Evolutionary conservation across 2,113 vertebrate species (phyloP).

Genomic region (Beaufortia kweichowensis): DNA sequence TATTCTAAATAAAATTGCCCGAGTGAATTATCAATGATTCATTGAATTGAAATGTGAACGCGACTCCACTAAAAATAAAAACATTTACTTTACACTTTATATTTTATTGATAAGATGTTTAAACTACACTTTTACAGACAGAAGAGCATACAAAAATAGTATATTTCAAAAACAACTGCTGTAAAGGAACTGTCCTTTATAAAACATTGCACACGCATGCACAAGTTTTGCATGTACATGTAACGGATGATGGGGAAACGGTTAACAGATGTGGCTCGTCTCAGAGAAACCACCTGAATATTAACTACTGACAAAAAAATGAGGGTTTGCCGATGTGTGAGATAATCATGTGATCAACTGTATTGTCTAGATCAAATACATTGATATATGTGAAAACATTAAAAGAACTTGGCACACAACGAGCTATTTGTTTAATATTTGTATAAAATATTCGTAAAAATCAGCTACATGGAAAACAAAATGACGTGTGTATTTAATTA

Average conservation of each 20-base stretch:
- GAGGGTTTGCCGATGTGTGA: not conserved
- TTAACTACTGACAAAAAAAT: not conserved
- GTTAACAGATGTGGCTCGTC: not conserved
- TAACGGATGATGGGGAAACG: not conserved
- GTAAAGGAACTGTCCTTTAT: not conserved
- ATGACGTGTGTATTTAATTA: slow-evolving; percentile 48
- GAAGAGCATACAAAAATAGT: slow-evolving; percentile 13
- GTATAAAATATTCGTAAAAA: slow-evolving; percentile 49
- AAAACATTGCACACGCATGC: slow-evolving; percentile 29
- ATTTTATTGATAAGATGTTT: slow-evolving; percentile 38
- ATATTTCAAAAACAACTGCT: slow-evolving; percentile 25
- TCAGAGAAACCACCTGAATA: not conserved
- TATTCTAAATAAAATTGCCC: slow-evolving; percentile 34
- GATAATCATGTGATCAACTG: too few relatives aligned
- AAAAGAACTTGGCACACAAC: slow-evolving; percentile 41
- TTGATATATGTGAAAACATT: not conserved
- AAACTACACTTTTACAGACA: slow-evolving; percentile 59
- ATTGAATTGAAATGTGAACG: not conserved
- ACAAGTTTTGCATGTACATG: not conserved
- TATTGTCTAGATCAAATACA: not conserved
- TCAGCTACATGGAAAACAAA: slow-evolving; percentile 47
- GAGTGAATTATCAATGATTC: not conserved
- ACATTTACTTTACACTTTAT: slow-evolving; percentile 36
- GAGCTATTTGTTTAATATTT: slow-evolving; percentile 51
- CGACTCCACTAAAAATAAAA: not conserved